phyloP scores from a whole-genome alignment of 2,797 vertebrate species.

The Centropyge bicolor region DNA sequence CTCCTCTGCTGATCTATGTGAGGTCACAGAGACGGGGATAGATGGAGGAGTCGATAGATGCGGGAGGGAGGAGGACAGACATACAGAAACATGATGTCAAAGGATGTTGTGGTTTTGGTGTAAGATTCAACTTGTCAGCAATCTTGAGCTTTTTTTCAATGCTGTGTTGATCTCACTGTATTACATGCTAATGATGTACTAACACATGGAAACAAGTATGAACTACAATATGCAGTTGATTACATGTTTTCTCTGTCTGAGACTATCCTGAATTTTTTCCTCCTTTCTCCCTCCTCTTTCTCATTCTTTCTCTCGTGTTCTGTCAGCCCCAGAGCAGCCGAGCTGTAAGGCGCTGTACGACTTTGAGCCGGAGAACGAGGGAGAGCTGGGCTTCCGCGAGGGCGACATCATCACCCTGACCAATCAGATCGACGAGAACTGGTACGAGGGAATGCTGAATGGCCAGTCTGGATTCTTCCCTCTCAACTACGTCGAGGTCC shows the following conservation, averaged over 20 bases:
- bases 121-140: background rate
- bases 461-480: constrained; percentile 98
- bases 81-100: constrained; percentile 1
- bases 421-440: constrained; percentile 99
- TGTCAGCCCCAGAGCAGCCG: constrained; percentile 90
- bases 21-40: constrained; percentile 59
- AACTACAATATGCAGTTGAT: background rate
- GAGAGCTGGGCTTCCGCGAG: constrained; percentile 97
- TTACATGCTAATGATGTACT: constrained; percentile 8
- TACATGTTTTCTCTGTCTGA: background rate
- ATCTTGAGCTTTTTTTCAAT: constrained; percentile 2
- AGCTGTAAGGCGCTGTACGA: constrained; percentile 98
- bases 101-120: constrained; percentile 32
- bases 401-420: constrained; percentile 98
- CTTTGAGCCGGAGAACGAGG: constrained; percentile 98
- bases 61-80: background rate
- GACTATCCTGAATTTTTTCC: background rate
- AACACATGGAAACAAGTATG: constrained; percentile 12
- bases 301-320: constrained; percentile 20
- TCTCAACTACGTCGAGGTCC: constrained; percentile 97
- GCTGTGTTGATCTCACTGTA: constrained; percentile 2
- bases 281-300: background rate
- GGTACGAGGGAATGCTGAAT: constrained; percentile 97
- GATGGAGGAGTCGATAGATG: constrained; percentile 11
- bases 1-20: constrained; percentile 62